Evolutionary conservation across 2,113 vertebrate species (phyloP).

Genomic region (Phodopus roborovskii): DNA sequence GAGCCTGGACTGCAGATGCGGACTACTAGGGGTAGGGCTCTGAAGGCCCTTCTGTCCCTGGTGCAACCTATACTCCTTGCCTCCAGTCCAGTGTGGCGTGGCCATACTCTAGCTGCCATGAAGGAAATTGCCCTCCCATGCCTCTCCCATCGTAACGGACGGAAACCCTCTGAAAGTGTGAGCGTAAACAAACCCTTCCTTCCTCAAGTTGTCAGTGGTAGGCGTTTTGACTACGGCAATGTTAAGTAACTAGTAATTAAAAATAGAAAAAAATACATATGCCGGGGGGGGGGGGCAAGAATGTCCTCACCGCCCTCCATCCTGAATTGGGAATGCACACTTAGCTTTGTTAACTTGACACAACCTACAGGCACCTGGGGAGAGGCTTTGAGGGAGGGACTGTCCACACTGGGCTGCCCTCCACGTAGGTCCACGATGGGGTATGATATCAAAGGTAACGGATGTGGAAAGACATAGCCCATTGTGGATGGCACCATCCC

Average conservation of each 20-base stretch:
- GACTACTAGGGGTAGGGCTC: not conserved
- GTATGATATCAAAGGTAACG: no score
- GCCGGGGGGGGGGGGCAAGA: not conserved
- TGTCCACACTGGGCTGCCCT: not conserved
- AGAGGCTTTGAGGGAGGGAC: no score
- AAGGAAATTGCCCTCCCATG: accelerated
- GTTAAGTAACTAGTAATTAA: not conserved
- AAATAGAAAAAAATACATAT: not conserved
- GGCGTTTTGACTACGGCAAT: not conserved
- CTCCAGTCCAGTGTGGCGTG: not conserved
- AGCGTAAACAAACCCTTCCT: no score
- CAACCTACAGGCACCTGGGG: not conserved
- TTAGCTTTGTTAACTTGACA: not conserved
- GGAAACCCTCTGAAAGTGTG: not conserved
- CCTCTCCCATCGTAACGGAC: not conserved
- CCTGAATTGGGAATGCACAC: not conserved
- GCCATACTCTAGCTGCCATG: not conserved
- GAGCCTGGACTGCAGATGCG: no score
- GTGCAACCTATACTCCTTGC: accelerated
- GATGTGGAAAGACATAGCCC: not conserved
- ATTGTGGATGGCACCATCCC: not conserved
- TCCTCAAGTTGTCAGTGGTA: no score
- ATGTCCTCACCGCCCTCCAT: accelerated
- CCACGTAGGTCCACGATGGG: no score
- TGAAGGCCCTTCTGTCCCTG: accelerated